Evolutionary conservation across 2,797 vertebrate genomes (phyloP).

Genomic region (Rhinophrynus dorsalis): DNA sequence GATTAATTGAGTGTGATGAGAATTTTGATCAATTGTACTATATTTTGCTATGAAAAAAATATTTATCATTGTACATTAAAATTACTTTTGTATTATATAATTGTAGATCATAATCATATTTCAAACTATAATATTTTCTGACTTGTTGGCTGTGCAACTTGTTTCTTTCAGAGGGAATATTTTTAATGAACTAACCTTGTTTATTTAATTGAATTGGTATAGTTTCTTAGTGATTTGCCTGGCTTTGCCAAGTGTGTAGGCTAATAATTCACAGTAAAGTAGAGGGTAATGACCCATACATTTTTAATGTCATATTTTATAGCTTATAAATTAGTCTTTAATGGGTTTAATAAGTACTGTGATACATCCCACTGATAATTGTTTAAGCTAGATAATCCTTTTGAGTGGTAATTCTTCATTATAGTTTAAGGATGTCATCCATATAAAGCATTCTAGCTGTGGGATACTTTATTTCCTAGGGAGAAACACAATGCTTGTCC

Average conservation of each 20-base stretch:
- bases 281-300: slow-evolving; percentile 78
- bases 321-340: slow-evolving; percentile 78
- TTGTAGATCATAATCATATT: slow-evolving; percentile 67
- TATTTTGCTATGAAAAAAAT: slow-evolving; percentile 52
- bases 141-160: slow-evolving; percentile 57
- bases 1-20: slow-evolving; percentile 68
- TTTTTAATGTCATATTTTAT: slow-evolving; percentile 79
- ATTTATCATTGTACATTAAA: slow-evolving; percentile 62
- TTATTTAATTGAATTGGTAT: slow-evolving; percentile 44
- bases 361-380: slow-evolving; percentile 73
- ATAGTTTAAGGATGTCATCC: slow-evolving; percentile 46
- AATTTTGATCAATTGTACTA: slow-evolving; percentile 69
- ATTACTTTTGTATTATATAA: slow-evolving; percentile 65
- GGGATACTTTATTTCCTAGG: too few relatives aligned
- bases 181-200: slow-evolving; percentile 52
- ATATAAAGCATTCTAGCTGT: too few relatives aligned
- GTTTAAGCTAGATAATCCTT: slow-evolving; percentile 74
- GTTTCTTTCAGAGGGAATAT: slow-evolving; percentile 45
- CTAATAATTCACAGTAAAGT: slow-evolving; percentile 72
- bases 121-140: slow-evolving; percentile 65
- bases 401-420: slow-evolving; percentile 68
- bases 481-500: too few relatives aligned
- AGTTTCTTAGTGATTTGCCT: slow-evolving; percentile 47
- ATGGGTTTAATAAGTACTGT: slow-evolving; percentile 74
- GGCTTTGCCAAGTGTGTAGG: slow-evolving; percentile 7